phyloP scores from a whole-genome alignment of 1,140 invertebrate species.

The Drosophila eugracilis region DNA sequence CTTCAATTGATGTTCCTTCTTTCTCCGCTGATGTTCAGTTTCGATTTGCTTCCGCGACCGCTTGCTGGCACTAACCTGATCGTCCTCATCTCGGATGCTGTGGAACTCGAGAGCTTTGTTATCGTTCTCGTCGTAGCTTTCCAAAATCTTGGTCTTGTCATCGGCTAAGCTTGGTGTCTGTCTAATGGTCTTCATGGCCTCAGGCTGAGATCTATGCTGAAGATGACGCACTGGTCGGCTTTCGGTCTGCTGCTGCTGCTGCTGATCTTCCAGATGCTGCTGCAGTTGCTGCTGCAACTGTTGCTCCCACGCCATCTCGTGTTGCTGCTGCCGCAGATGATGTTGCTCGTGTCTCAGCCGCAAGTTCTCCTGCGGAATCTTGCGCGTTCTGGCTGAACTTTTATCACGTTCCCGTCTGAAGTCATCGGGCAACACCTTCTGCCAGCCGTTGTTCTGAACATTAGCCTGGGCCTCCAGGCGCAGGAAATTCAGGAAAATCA shows the following conservation, averaged over 20 bases:
- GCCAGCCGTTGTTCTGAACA: slow-evolving; percentile 46
- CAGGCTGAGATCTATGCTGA: slow-evolving; percentile 66
- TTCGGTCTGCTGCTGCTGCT: neutral
- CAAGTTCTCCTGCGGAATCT: slow-evolving; percentile 24
- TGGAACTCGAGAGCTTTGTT: slow-evolving; percentile 44
- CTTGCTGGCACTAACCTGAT: slow-evolving; percentile 2
- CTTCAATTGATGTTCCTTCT: slow-evolving; percentile 44
- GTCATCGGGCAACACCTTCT: slow-evolving; percentile 57
- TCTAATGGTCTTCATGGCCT: slow-evolving; percentile 37
- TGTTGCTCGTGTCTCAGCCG: slow-evolving; percentile 44
- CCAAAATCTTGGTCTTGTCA: slow-evolving; percentile 43
- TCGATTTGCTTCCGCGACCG: slow-evolving; percentile 40
- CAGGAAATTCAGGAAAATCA: slow-evolving; percentile 16
- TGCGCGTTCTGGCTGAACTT: slow-evolving; percentile 44
- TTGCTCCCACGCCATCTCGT: slow-evolving; percentile 51
- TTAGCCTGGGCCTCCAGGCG: slow-evolving; percentile 44
- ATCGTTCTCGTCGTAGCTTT: slow-evolving; percentile 34
- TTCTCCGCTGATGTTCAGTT: slow-evolving; percentile 42
- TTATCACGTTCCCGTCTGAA: slow-evolving; percentile 52
- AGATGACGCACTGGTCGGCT: slow-evolving; percentile 43
- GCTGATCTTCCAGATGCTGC: slow-evolving; percentile 28
- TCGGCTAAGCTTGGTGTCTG: slow-evolving; percentile 18
- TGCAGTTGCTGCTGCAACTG: slow-evolving; percentile 28
- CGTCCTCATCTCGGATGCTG: slow-evolving; percentile 7
- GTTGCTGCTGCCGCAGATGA: slow-evolving; percentile 57